A percentile compares a stretch with the other conserved stretches of the same genome.
Evolutionary conservation across 2,113 vertebrate genomes (phyloP).

Genomic region (Oncorhynchus gorbuscha): DNA sequence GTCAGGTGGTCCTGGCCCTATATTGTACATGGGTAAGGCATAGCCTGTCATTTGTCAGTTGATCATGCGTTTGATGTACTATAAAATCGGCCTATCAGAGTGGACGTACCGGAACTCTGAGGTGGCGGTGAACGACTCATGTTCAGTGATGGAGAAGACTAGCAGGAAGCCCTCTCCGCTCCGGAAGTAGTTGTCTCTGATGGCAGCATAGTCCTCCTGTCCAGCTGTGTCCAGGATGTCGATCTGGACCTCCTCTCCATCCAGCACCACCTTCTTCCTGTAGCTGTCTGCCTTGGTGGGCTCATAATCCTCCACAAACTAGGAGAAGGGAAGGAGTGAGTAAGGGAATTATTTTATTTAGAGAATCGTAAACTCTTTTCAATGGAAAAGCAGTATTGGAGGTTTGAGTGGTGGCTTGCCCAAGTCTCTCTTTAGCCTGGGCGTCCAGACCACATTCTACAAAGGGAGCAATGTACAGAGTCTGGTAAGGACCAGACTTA

Average conservation of each 20-base stretch:
- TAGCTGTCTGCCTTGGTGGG: constrained; percentile 99
- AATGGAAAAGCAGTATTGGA: too few species aligned
- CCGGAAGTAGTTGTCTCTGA: constrained; percentile 97
- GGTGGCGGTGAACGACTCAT: constrained; percentile 89
- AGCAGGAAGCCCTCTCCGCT: constrained; percentile 96
- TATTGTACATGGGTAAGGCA: too few species aligned
- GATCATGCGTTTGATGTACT: neutral
- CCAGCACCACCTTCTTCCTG: constrained; percentile 96
- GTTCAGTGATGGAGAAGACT: constrained; percentile 95
- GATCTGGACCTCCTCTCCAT: constrained; percentile 96
- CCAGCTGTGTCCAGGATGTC: constrained; percentile 86
- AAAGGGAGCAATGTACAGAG: neutral
- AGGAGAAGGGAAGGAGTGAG: neutral
- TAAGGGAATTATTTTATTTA: too few species aligned
- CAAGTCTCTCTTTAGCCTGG: too few species aligned
- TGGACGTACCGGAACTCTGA: constrained; percentile 77
- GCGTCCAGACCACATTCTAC: neutral
- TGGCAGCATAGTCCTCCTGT: constrained; percentile 97
- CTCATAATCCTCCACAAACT: constrained; percentile 99
- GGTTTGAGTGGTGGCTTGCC: too few species aligned
- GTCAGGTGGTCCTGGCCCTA: too few species aligned
- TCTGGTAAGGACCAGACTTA: too few species aligned
- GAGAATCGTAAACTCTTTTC: too few species aligned
- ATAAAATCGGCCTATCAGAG: neutral
- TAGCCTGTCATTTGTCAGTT: neutral